Base-by-base conservation (phyloP, 2,888 invertebrate species). In the Gymnosoma rotundatum region DNA sequence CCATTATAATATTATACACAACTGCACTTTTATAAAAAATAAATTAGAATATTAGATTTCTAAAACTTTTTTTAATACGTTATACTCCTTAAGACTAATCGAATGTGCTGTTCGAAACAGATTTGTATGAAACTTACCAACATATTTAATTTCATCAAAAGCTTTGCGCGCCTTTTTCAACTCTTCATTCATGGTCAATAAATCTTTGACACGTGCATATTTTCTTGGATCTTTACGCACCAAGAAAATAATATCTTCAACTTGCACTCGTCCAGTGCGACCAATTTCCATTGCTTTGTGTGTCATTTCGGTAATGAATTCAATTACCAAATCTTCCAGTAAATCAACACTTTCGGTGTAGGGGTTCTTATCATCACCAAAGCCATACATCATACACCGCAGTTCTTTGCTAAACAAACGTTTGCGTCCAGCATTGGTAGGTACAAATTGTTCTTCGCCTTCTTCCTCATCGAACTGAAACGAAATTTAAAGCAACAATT, bases 361-460 rank as follows among this genome's bases (percentile, higher is more conserved):
- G 0, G 99, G 99, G 93, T 99, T 99, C 92, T 98, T 98, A 91
- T 99, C 99, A 92, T 99, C 99, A 6, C 99, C 99, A 93, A 99
- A 99, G 0, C 99, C 99, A 92, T 98, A 99, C 98, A 99, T 98
- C 99, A 99, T 99, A 88, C 98, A 98, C 42, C 98, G 94, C 56
- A 99, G 92, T 92, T 98, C 98, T 92, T 98, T 98, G 80, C 97
- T 97, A 88, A 98, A 98, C 2, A 98, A 91, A 60, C 98, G 93
- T 91, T 98, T 98, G 45, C 97, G 93, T 6, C 96, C 97, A 1
- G 95, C 93, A 14, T 94, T 94, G 48, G 95, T 94, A 0, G 94
- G 94, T 2, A 95, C 96, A 78, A 96, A 93, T 85, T 95, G 95
- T 85, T 95, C 94, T 14, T 94, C 93, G 79, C 94, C 94, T 89